phyloP scores from a whole-genome alignment of 2,113 vertebrate species.

The Cyprinodon variegatus region DNA sequence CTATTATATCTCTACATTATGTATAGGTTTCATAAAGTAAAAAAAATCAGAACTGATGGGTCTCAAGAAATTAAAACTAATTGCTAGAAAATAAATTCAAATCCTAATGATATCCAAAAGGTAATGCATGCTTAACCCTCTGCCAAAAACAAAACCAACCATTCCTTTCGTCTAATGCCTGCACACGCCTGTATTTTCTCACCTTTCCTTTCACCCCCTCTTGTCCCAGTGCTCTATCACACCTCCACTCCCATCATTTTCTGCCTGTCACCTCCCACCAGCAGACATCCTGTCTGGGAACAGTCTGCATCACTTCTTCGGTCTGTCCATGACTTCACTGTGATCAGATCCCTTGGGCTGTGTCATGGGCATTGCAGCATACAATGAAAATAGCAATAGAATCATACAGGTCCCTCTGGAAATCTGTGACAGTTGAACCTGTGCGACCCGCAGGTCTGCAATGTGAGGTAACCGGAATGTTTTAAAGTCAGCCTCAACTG shows the following conservation, averaged over 20 bases:
- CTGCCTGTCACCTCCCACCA: conserved; percentile 69
- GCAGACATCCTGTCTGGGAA: conserved; percentile 70
- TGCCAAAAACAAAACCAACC: conserved; percentile 21
- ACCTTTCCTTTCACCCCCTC: conserved; percentile 55
- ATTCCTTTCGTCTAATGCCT: conserved; percentile 15
- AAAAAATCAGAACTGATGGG: no score
- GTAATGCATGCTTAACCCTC: conserved; percentile 8
- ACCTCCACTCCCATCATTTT: conserved; percentile 63
- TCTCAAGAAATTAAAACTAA: no score
- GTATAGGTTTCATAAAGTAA: no score
- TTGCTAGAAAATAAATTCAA: neutral
- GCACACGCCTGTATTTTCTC: conserved; percentile 60
- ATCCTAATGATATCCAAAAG: neutral
- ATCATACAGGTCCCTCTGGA: conserved; percentile 39
- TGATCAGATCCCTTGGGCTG: conserved; percentile 42
- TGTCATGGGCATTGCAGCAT: conserved; percentile 35
- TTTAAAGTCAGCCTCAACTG: conserved; percentile 40
- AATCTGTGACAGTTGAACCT: conserved; percentile 30
- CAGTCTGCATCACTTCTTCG: conserved; percentile 60
- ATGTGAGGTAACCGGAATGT: conserved; percentile 44
- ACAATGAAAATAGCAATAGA: conserved; percentile 59
- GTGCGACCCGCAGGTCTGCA: conserved; percentile 9
- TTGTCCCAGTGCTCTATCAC: conserved; percentile 60
- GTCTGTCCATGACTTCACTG: conserved; percentile 47
- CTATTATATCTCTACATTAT: no score